These are phyloP conservation scores for Solenodon paradoxus DNA, from an alignment of 2,113 vertebrate species.

Conservation along the genomic window DNA sequence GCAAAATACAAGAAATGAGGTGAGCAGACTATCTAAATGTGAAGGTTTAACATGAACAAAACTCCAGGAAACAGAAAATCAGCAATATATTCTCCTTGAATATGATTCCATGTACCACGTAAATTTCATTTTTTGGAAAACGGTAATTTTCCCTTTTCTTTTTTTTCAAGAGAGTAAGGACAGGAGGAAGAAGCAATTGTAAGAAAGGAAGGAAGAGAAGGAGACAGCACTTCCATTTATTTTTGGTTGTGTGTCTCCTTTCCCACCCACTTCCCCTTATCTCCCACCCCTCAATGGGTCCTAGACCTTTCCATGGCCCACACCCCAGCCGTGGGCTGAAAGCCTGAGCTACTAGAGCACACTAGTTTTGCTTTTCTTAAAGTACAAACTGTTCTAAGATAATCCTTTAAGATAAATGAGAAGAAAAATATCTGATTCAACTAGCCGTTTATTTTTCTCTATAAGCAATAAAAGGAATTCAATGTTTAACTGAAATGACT, in stretches of 20 bases:
- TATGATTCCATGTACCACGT: background rate
- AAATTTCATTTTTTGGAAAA: slow-evolving; percentile 7
- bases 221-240: too few relatives aligned
- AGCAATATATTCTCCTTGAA: slow-evolving; percentile 37
- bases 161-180: background rate
- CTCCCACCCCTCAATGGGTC: too few relatives aligned
- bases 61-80: slow-evolving; percentile 35
- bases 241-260: too few relatives aligned
- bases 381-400: slow-evolving; percentile 2
- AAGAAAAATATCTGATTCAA: background rate
- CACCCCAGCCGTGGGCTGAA: too few relatives aligned
- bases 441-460: background rate
- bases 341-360: too few relatives aligned
- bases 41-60: background rate
- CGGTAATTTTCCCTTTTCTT: background rate
- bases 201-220: too few relatives aligned
- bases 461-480: background rate
- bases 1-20: slow-evolving; percentile 1
- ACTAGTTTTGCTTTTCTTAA: too few relatives aligned
- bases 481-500: slow-evolving; percentile 16
- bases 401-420: slow-evolving; percentile 1
- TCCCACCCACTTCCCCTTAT: too few relatives aligned
- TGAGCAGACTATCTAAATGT: background rate
- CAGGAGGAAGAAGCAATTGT: background rate
- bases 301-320: too few relatives aligned